Percentiles rank a stretch among this genome's conserved stretches.
Conservation (phyloP, 2,113 vertebrate species). For the Ranitomeya imitator region DNA sequence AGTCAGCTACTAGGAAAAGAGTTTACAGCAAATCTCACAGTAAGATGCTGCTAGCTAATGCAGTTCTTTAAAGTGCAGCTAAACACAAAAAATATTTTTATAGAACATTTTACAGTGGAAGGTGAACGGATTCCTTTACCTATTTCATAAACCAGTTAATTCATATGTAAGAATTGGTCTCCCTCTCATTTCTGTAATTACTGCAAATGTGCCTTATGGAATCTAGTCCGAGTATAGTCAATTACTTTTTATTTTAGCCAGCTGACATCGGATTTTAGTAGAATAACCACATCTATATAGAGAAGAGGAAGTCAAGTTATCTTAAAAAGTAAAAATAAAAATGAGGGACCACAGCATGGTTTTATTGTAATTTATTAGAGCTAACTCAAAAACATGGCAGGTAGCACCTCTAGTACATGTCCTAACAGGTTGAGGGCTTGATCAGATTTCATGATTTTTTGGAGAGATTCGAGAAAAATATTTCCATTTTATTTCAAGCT, state of each 20-base stretch:
- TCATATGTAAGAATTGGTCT: not conserved
- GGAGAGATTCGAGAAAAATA: too few species aligned
- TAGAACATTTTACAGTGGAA: not conserved
- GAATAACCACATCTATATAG: not conserved
- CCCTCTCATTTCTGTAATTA: not conserved
- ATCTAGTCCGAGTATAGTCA: not conserved
- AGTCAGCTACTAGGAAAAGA: constrained; percentile 27
- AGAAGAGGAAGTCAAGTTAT: not conserved
- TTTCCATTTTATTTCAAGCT: too few species aligned
- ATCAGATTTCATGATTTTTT: too few species aligned
- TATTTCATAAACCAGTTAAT: not conserved
- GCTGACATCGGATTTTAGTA: not conserved
- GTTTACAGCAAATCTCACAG: constrained; percentile 22
- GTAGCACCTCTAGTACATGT: not conserved
- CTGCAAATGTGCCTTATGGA: not conserved
- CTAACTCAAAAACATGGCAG: not conserved
- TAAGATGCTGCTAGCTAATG: constrained; percentile 15
- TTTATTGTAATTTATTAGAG: not conserved
- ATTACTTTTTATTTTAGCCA: not conserved
- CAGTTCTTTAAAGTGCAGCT: constrained; percentile 14
- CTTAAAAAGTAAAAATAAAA: not conserved
- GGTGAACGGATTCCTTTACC: not conserved
- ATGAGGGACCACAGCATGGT: not conserved
- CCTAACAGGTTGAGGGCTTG: not conserved
- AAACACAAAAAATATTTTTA: constrained; percentile 9